These are phyloP conservation scores for Leptopilina clavipes DNA, from an alignment of 1,140 invertebrate species.

Conservation along the genomic window DNA sequence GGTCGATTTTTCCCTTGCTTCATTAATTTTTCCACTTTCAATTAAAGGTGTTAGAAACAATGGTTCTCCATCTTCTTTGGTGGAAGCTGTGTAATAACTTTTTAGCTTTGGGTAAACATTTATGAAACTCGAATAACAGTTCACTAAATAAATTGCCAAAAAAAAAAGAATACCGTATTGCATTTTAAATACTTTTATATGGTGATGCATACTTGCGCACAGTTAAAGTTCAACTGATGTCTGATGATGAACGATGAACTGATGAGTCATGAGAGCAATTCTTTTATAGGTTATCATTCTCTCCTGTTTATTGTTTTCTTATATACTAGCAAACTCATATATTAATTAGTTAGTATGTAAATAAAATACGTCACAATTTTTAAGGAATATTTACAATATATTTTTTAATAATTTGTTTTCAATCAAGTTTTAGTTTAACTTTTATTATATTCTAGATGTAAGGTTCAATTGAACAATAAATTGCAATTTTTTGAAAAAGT, in stretches of 20 bases:
- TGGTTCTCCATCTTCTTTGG: constrained; percentile 78
- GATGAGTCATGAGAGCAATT: neutral
- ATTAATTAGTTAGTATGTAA: no score
- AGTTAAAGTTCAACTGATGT: neutral
- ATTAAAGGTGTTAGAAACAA: constrained; percentile 81
- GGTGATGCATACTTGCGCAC: neutral
- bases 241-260: neutral
- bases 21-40: constrained; percentile 77
- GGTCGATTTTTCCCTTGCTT: constrained; percentile 70
- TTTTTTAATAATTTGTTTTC: neutral
- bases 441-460: no score
- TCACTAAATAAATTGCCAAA: neutral
- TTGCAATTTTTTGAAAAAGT: neutral
- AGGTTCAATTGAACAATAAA: neutral
- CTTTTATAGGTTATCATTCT: constrained; percentile 3
- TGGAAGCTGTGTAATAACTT: constrained; percentile 40
- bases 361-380: no score
- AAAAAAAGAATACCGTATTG: neutral
- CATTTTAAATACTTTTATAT: constrained; percentile 27
- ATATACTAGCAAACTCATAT: no score
- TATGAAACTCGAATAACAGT: constrained; percentile 50
- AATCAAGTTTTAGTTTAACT: neutral
- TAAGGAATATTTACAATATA: neutral
- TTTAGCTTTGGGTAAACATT: constrained; percentile 69
- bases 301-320: no score